phyloP scores from a whole-genome alignment of 2,888 invertebrate species.

The Branchellion lobata region DNA sequence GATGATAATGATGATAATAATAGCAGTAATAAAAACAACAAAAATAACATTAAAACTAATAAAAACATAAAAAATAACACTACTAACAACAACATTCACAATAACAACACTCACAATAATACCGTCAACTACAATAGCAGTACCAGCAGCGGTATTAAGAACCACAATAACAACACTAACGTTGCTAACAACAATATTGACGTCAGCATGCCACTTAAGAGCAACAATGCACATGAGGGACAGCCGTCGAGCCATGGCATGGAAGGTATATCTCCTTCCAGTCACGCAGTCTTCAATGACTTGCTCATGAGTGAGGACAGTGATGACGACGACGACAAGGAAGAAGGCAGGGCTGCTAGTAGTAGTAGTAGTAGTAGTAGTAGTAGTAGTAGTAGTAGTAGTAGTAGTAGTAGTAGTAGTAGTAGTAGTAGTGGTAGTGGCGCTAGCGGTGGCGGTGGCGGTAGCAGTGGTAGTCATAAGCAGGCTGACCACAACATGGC shows the following conservation, averaged over 20 bases:
- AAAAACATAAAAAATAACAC: background rate
- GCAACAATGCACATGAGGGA: background rate
- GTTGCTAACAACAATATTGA: background rate
- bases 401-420: too few relatives aligned
- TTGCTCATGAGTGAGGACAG: slow-evolving; percentile 2
- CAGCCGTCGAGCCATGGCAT: background rate
- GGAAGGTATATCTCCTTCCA: too few relatives aligned
- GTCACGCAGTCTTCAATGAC: background rate
- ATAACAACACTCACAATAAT: background rate
- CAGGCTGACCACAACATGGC: background rate
- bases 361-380: too few relatives aligned
- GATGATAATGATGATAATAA: too few relatives aligned
- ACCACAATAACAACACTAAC: background rate
- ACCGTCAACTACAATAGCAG: background rate
- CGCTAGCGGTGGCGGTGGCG: too few relatives aligned
- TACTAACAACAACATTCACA: background rate
- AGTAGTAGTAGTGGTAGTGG: too few relatives aligned
- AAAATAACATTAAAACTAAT: background rate
- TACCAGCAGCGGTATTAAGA: background rate
- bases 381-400: too few relatives aligned
- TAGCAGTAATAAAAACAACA: background rate
- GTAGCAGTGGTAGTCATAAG: too few relatives aligned
- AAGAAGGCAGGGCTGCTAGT: too few relatives aligned
- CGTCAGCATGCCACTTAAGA: background rate
- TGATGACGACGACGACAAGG: slow-evolving; percentile 13